Percentiles rank a stretch among this genome's conserved stretches.
These are phyloP conservation scores for Larimichthys crocea DNA, from an alignment of 2,113 vertebrate species.

Conservation along the genomic window DNA sequence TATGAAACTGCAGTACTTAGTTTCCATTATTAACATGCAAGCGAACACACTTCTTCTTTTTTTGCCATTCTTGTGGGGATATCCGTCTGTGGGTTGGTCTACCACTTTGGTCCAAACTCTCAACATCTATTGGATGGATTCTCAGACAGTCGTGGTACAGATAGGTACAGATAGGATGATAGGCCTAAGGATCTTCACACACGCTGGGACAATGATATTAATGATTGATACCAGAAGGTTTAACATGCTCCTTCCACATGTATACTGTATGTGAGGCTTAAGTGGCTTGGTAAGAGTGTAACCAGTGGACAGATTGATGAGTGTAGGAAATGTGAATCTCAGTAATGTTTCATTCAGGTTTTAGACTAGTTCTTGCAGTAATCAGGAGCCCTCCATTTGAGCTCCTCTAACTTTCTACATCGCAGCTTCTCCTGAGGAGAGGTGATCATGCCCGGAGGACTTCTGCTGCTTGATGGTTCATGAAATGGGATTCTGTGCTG, in stretches of 20 bases:
- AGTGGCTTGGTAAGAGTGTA: not conserved
- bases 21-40: not conserved
- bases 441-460: not conserved
- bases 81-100: too few species aligned
- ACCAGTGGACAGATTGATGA: not conserved
- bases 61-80: too few species aligned
- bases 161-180: not conserved
- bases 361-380: not conserved
- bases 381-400: constrained; percentile 1
- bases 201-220: not conserved
- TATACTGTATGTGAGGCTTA: not conserved
- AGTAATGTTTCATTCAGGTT: not conserved
- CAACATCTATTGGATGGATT: not conserved
- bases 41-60: not conserved
- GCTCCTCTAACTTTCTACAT: constrained; percentile 24
- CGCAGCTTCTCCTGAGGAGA: constrained; percentile 11
- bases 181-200: not conserved
- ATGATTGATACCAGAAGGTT: not conserved
- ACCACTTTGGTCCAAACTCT: not conserved
- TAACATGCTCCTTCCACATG: not conserved
- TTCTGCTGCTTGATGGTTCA: constrained; percentile 78
- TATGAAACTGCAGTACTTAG: not conserved
- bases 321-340: not conserved
- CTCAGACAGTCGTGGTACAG: not conserved
- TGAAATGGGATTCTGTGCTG: constrained; percentile 75